A percentile compares a stretch with the other conserved stretches of the same genome.
Evolutionary conservation across 2,888 invertebrate species (phyloP).

Genomic region (Neocrepidodera transversa): DNA sequence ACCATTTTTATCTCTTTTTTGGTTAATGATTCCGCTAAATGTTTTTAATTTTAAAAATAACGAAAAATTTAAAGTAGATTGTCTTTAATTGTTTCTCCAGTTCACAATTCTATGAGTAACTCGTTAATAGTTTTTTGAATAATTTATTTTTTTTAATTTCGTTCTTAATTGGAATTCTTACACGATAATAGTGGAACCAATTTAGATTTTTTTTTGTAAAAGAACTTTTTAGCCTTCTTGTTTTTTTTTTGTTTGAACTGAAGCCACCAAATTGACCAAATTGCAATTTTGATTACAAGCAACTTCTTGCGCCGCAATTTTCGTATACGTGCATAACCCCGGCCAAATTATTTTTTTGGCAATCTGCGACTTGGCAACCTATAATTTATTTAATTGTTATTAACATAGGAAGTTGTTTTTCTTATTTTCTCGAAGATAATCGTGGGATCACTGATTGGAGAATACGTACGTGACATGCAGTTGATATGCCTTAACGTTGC

Average conservation of each 20-base stretch:
- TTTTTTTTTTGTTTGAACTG: background rate
- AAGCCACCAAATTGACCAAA: conserved; percentile 1
- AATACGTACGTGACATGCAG: background rate
- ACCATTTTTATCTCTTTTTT: too few relatives aligned
- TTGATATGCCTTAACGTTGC: background rate
- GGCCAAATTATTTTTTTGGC: conserved; percentile 20
- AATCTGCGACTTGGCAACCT: conserved; percentile 23
- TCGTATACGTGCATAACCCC: conserved; percentile 19
- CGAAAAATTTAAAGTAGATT: too few relatives aligned
- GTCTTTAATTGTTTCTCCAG: too few relatives aligned
- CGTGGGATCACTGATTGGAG: conserved; percentile 1
- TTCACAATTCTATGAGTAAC: too few relatives aligned
- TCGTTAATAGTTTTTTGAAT: too few relatives aligned
- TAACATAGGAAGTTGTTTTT: background rate
- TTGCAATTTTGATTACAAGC: conserved; percentile 20
- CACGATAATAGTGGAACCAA: background rate
- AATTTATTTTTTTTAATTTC: too few relatives aligned
- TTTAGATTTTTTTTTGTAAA: background rate
- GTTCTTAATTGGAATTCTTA: background rate
- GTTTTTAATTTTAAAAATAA: too few relatives aligned
- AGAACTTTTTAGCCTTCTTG: background rate
- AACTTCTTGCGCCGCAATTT: conserved; percentile 9
- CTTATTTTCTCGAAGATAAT: background rate
- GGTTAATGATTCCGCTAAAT: too few relatives aligned
- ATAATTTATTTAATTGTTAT: conserved; percentile 26